Evolutionary conservation across 1,140 invertebrate genomes (phyloP).

Genomic region (Drosophila bifasciata): DNA sequence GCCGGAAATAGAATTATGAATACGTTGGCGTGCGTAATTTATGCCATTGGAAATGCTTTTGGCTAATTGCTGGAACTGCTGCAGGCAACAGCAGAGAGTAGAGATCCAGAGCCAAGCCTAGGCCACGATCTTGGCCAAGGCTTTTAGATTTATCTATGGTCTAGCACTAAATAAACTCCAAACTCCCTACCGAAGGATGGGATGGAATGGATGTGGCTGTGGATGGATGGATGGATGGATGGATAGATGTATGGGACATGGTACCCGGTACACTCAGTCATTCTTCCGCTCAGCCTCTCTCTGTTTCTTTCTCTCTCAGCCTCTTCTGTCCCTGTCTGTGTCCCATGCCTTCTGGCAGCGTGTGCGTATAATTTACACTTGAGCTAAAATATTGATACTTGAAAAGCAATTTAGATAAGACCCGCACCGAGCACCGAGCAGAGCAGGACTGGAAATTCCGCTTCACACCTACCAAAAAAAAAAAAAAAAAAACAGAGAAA

Average conservation of each 20-base stretch:
- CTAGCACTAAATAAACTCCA: conserved; percentile 74
- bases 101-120: background rate
- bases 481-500: background rate
- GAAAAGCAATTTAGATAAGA: conserved; percentile 84
- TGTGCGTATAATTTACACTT: conserved; percentile 81
- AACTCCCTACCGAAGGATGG: conserved; percentile 11
- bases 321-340: background rate
- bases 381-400: conserved; percentile 84
- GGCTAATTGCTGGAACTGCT: conserved; percentile 41
- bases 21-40: conserved; percentile 80
- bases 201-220: background rate
- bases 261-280: background rate
- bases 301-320: background rate
- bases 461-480: conserved; percentile 78
- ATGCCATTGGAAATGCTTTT: conserved; percentile 67
- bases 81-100: background rate
- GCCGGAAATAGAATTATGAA: conserved; percentile 82
- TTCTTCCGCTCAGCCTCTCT: background rate
- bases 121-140: conserved; percentile 31
- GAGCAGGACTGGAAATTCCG: conserved; percentile 71
- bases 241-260: too few species aligned
- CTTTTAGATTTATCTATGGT: conserved; percentile 80
- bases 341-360: conserved; percentile 25
- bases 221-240: too few species aligned
- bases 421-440: conserved; percentile 30